phyloP scores from a whole-genome alignment of 2,888 invertebrate genomes.

The Archips xylosteana region DNA sequence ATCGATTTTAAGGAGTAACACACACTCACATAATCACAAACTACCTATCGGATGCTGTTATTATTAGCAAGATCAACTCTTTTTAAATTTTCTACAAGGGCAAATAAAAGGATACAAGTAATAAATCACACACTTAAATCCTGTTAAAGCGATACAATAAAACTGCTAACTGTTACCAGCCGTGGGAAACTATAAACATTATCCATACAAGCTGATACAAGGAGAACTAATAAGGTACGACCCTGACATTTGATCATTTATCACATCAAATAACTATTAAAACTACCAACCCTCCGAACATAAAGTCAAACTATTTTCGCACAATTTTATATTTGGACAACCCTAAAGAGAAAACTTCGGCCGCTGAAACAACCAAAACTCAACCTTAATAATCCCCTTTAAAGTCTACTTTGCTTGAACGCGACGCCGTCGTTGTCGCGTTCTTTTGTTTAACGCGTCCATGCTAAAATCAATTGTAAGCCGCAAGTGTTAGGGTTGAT shows the following conservation, averaged over 20 bases:
- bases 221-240: neutral
- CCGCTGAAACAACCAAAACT: neutral
- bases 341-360: neutral
- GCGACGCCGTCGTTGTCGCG: neutral
- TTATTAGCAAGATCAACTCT: no score
- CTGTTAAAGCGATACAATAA: neutral
- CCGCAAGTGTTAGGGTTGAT: neutral
- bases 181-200: neutral
- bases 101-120: neutral
- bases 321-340: neutral
- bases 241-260: conserved; percentile 1
- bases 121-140: neutral
- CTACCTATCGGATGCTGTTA: no score
- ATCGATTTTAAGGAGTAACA: no score
- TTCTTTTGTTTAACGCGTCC: neutral
- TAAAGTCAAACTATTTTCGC: neutral
- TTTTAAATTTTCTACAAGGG: no score
- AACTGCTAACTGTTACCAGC: neutral
- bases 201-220: conserved; percentile 3
- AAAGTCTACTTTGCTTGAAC: neutral
- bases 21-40: no score
- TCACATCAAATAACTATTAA: conserved; percentile 5
- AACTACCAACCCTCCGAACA: neutral
- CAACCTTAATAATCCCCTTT: neutral
- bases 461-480: neutral